phyloP scores from a whole-genome alignment of 1,140 invertebrate genomes.

The Trachelipus rathkii region DNA sequence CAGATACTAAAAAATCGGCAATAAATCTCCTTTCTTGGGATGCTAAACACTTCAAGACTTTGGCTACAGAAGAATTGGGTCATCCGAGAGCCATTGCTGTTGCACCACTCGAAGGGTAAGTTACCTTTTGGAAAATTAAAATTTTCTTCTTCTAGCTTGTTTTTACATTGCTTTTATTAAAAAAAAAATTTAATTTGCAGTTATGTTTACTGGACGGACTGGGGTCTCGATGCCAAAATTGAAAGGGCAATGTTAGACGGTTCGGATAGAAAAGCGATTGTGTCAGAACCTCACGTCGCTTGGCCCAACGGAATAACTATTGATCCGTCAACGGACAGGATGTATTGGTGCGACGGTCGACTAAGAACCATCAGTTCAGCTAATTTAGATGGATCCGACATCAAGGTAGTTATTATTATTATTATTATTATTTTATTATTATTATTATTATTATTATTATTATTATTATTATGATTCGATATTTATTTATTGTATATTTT shows the following conservation, averaged over 20 bases:
- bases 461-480: too few species aligned
- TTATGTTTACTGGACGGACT: conserved; percentile 90
- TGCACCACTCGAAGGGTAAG: conserved; percentile 64
- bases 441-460: too few species aligned
- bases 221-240: conserved; percentile 71
- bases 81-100: conserved; percentile 79
- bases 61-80: conserved; percentile 64
- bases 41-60: conserved; percentile 64
- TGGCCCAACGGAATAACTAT: conserved; percentile 78
- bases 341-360: conserved; percentile 72
- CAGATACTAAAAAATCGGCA: conserved; percentile 74
- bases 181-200: conserved; percentile 56
- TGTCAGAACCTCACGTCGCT: conserved; percentile 60
- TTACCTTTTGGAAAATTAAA: not conserved
- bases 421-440: too few species aligned
- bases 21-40: conserved; percentile 65
- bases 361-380: conserved; percentile 81
- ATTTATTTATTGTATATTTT: too few species aligned
- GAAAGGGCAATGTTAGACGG: conserved; percentile 75
- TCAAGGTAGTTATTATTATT: conserved; percentile 51
- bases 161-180: conserved; percentile 23
- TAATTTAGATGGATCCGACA: conserved; percentile 71
- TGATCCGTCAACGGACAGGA: conserved; percentile 63
- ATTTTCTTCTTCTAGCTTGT: not conserved
- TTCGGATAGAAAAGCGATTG: conserved; percentile 57